Conservation (phyloP, 2,888 invertebrate species). For the Argyresthia goedartella region DNA sequence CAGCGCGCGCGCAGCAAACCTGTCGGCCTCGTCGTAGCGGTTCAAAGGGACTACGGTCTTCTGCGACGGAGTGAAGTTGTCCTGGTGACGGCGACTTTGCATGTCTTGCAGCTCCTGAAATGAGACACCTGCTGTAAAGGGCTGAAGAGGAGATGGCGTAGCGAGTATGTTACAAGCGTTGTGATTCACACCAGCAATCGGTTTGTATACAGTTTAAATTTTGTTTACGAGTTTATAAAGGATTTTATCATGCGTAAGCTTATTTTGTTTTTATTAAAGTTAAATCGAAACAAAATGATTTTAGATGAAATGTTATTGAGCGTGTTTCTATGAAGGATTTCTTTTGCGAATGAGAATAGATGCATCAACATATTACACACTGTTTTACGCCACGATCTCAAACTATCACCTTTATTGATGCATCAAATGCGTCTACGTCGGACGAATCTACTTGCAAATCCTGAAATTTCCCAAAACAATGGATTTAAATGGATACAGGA, state of each 20-base stretch:
- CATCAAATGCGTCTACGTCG: conserved; percentile 61
- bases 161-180: not conserved
- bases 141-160: too few species aligned
- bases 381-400: not conserved
- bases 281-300: too few species aligned
- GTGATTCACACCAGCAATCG: not conserved
- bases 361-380: not conserved
- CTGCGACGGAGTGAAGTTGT: conserved; percentile 93
- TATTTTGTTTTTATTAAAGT: not conserved
- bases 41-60: conserved; percentile 94
- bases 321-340: too few species aligned
- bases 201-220: not conserved
- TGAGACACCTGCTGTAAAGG: not conserved
- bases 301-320: too few species aligned
- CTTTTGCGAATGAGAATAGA: not conserved
- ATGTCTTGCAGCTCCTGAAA: conserved; percentile 90
- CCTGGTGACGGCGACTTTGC: conserved; percentile 93
- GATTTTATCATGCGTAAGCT: not conserved
- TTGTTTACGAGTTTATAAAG: not conserved
- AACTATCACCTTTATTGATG: conserved; percentile 58
- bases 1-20: conserved; percentile 87
- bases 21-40: conserved; percentile 73
- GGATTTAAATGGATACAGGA: not conserved
- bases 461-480: conserved; percentile 33
- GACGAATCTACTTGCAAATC: conserved; percentile 47